Conservation (phyloP, 2,797 vertebrate genomes). For the Cuniculus paca region DNA sequence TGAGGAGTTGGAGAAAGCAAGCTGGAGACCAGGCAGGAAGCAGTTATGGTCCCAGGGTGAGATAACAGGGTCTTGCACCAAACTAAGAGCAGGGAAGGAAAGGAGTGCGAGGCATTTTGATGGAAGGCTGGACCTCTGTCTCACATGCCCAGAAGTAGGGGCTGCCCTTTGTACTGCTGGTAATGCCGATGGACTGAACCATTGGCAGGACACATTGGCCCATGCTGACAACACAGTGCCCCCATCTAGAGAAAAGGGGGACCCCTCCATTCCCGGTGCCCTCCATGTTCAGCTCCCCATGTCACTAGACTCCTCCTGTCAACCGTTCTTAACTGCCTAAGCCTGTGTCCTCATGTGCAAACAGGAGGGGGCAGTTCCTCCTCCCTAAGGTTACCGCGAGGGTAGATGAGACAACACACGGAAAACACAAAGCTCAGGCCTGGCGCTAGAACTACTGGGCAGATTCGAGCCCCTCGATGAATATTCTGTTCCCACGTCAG, state of each 20-base stretch:
- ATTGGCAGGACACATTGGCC: fast-evolving
- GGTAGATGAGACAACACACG: background rate
- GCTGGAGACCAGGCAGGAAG: background rate
- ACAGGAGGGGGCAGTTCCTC: background rate
- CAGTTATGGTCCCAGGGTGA: background rate
- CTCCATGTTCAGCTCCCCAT: background rate
- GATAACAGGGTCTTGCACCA: background rate
- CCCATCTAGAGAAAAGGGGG: background rate
- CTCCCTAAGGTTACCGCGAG: background rate
- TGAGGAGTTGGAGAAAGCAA: background rate
- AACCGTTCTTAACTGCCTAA: background rate
- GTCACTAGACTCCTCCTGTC: background rate
- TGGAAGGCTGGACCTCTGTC: background rate
- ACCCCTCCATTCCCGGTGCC: background rate
- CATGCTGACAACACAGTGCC: background rate
- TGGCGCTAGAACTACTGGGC: fast-evolving
- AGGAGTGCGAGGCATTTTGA: too few species aligned
- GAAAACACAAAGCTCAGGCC: background rate
- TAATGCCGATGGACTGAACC: background rate
- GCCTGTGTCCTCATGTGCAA: background rate
- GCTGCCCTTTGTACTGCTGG: background rate
- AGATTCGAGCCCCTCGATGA: background rate
- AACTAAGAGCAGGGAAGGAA: background rate
- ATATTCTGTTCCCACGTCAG: background rate
- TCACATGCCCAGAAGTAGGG: fast-evolving